A percentile compares a stretch with the other conserved stretches of the same genome.
phyloP scores from a whole-genome alignment of 2,797 vertebrate genomes.

The Danionella dracula region DNA sequence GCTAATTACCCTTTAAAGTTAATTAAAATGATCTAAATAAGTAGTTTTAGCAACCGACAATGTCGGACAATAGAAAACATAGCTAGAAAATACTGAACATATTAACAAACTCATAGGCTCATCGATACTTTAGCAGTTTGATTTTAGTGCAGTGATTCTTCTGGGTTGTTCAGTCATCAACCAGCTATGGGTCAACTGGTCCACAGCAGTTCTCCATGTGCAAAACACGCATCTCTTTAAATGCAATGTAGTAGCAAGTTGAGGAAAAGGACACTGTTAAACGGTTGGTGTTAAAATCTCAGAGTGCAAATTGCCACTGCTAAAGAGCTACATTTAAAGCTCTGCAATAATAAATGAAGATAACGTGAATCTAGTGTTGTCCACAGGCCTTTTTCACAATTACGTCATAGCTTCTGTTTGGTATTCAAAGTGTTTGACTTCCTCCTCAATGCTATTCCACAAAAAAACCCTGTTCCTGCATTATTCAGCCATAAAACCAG shows the following conservation, averaged over 20 bases:
- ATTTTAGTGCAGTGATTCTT: constrained; percentile 26
- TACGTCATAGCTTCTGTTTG: too few species aligned
- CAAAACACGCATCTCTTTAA: background rate
- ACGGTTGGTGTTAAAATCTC: constrained; percentile 25
- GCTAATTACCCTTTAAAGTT: too few species aligned
- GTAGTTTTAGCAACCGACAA: too few species aligned
- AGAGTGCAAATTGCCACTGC: constrained; percentile 20
- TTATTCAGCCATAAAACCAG: too few species aligned
- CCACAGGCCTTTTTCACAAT: constrained; percentile 29
- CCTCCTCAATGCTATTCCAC: too few species aligned
- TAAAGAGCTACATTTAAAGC: constrained; percentile 44
- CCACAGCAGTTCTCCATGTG: background rate
- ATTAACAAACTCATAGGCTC: background rate
- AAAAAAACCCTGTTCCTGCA: too few species aligned
- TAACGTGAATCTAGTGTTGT: constrained; percentile 41
- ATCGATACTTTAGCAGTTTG: background rate
- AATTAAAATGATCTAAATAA: too few species aligned
- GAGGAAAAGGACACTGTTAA: too few species aligned
- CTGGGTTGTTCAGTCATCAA: background rate
- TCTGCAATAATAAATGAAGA: constrained; percentile 45
- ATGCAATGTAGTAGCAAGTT: constrained; percentile 6
- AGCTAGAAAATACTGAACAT: background rate
- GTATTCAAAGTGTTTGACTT: too few species aligned
- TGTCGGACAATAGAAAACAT: constrained; percentile 16
- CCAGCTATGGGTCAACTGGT: background rate